These are phyloP conservation scores for Maniola hyperantus DNA, from an alignment of 2,888 invertebrate genomes.

Conservation along the genomic window DNA sequence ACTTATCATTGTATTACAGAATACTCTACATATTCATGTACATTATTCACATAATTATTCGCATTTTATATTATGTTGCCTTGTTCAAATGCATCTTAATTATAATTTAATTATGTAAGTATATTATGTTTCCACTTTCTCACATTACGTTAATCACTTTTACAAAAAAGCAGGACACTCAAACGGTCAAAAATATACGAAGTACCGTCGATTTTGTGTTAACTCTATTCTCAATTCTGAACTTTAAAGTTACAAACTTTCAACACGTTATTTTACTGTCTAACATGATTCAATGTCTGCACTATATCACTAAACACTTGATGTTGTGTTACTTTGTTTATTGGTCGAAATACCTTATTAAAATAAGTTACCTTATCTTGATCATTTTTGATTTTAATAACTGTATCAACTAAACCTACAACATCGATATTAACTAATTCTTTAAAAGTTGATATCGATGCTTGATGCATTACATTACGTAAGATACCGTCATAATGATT, in stretches of 20 bases:
- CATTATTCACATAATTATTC: background rate
- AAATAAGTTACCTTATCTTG: background rate
- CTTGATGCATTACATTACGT: too few species aligned
- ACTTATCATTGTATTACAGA: constrained; percentile 3
- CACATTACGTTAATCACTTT: constrained; percentile 17
- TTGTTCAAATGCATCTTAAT: constrained; percentile 35
- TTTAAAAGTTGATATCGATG: too few species aligned
- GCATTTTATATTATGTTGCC: constrained; percentile 22
- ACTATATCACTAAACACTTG: constrained; percentile 41
- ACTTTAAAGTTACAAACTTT: constrained; percentile 16
- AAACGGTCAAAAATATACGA: constrained; percentile 21
- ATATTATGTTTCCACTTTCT: constrained; percentile 9
- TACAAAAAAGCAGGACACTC: constrained; percentile 15
- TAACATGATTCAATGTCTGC: constrained; percentile 36
- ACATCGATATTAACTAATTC: too few species aligned
- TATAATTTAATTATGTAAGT: too few species aligned
- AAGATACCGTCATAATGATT: too few species aligned
- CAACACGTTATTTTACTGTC: constrained; percentile 22
- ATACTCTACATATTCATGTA: background rate
- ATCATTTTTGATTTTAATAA: background rate
- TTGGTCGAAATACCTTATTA: constrained; percentile 26
- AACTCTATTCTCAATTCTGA: constrained; percentile 22
- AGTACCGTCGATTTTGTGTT: constrained; percentile 27
- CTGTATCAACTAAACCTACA: background rate
- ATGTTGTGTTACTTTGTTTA: constrained; percentile 35